Base-by-base conservation (phyloP, 2,797 vertebrate genomes). In the Enteromius afrohamiltoni region DNA sequence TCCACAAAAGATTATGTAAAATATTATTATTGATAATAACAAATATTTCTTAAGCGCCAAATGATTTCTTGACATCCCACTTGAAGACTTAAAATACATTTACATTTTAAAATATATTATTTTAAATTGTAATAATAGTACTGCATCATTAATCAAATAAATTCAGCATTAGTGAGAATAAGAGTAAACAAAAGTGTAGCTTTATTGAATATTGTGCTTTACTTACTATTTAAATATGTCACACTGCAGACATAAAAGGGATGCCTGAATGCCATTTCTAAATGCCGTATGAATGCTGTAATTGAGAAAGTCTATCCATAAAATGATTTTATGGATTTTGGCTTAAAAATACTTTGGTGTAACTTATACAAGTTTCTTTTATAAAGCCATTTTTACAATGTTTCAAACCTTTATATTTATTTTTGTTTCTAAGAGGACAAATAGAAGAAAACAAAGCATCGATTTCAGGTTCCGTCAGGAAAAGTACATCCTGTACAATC, bases 401-500 rank as follows among this genome's bases (percentile, higher is more conserved):
- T 31, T 82, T 65, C 26, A 19, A 31, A 47, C 6, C 6, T 31
- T 26, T 65, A 26, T 64, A 64, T 60, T 6, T 29, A 29, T 3
- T 0, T 3, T 31, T 31, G 16, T 64, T 64, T 17, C 26, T 13
- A 64, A 64, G 21, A 71, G 16, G 14, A 31, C 11, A 16, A 81
- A 45, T 6, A 42, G 1, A 19, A 31, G 29, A 67, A 21, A 55
- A 58, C 11, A 34, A 49, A 49, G 42, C 8, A n/a, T 34, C 16
- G 14, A 37, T 74, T 73, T 62, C 55, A 68, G 49, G 51, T 68
- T 34, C 2, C 1, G 13, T 47, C 23, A 76, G 49, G 51, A 42
- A 68, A 7, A 1, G 73, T 68, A 83, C 73, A 69, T 64, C 10
- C 9, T 58, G 81, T 69, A 60, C 73, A 68, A 60, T 68, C 73